Base-by-base conservation (phyloP, 2,888 invertebrate species). In the Campoletis raptor region DNA sequence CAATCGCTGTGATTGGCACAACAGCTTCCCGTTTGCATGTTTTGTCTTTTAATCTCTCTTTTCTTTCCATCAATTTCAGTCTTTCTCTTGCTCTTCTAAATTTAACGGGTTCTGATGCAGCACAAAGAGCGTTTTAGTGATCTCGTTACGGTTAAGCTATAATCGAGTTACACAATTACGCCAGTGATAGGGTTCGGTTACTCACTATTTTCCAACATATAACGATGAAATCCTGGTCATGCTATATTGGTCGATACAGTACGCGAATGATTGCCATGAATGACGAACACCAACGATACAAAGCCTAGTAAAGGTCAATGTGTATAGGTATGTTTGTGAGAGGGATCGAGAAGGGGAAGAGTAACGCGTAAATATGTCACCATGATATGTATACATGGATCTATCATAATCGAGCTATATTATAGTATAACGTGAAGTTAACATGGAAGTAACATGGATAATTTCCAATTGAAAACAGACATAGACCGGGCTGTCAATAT, bases 121-220 rank as follows among this genome's bases (percentile, higher is more conserved):
- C 84, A 86, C 86, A 86, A 86, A 84, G 86, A 78, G 84, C 86
- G 79, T 86, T 86, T 82, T 74, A 84, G 79, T 84, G 86, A 86
- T 84, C 81, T 84, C 69, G 86, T 84, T 86, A 86, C 84, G 84
- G 86, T 84, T 84, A 81, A 84, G 74, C 85, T 83, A 81, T 83
- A 81, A 86, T 83, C 87, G 82, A 86, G 79, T 87, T 84, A 81
- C 81, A 84, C 80, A 86, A 87, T 84, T 86, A 86, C 77, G 77
- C 66, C 57, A 64, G 78, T 70, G 84, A 86, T 86, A 84, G 85
- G 80, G 78, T 83, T 70, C 67, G 67, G 76, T 70, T 74, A 77
- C 69, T 81, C 69, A 72, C 66, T 74, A 37, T 24, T 21, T n/a
- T 74, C 52, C 21, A 8, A 30, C 37, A 21, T 45, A 70, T 45